Base-by-base conservation (phyloP, 2,888 invertebrate genomes). In the Sphaerophoria rueppellii region DNA sequence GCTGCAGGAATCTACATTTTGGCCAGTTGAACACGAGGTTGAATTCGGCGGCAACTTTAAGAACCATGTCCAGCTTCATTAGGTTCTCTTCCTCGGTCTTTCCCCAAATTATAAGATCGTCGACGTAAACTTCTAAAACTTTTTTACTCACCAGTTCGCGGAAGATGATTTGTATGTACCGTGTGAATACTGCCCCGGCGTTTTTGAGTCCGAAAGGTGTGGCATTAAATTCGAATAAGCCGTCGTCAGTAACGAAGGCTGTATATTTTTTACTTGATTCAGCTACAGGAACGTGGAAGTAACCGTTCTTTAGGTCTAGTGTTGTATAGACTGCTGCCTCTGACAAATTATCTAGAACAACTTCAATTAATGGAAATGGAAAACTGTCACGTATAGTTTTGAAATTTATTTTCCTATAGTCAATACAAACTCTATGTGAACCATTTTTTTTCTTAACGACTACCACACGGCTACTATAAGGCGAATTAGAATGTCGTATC, bases 191-290 rank as follows among this genome's bases (percentile, higher is more conserved):
- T 11, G 88, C 87, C 12, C 91, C 91, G 4, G 88, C 88, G 37
- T 89, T 90, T 43, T 89, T 90, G 9, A 91, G 63, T 4, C 91
- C 92, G 88, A 92, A 92, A 0, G 91, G 91, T 50, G 88, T 88
- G 88, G 24, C 24, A 12, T 89, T 61, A 81, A 92, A 92, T 81
- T 92, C 90, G 85, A 83, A 91, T 32, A 90, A 90, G 0, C 91
- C 91, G 73, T 87, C 87, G 6, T 87, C 90, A 6, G 90, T 91
- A 0, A 92, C 90, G 87, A 92, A 92, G 0, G 91, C 81, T 0
- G 32, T 79, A 3, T 65, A 80, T 37, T 61, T 69, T 40, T 52
- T 37, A 35, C 67, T 85, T 6, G 7, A 7, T 35, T 81, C 69
- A 32, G 60, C 82, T 2, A 87, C 48, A 16, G 74, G 50, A 12